Evolutionary conservation across 2,888 invertebrate genomes (phyloP), one percentile per base, ranked within the genome.

Genomic region (Cecidostiba fungosa): DNA sequence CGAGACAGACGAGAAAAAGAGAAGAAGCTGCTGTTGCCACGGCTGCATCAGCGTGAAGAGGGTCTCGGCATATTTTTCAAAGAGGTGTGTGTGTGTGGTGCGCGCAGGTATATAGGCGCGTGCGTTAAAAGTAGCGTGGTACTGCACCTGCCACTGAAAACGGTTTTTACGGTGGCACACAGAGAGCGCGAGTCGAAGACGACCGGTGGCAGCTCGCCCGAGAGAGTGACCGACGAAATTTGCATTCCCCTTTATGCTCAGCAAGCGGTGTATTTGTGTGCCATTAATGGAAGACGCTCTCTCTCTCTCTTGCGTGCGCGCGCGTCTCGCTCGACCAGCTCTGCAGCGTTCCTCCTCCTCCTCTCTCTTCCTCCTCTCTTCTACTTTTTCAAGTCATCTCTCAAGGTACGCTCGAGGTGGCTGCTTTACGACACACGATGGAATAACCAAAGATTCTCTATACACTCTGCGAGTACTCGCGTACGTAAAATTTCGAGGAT

Each of bases 121-220:
- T 86, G 86, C 86, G 87, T 89, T 89, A 88, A 89, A 88, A 90
- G 90, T 89, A 90, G 91, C 88, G 88, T 88, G 86, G 87, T 85
- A 70, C 39, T 91, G 90, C 91, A 91, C 91, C 91, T 92, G 92
- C 91, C 90, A 90, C 89, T 85, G 88, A 88, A 85, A 85, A 81
- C 76, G 29, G 66, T 77, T 83, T 59, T 80, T 84, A 89, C 91
- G 83, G 90, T 90, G 90, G 91, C 90, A 89, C 88, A 88, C n/a
- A 70, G 3, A 54, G 54, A 54, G 47, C 12, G 47, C 2, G 50
- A 23, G 62, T 12, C 4, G n/a, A n/a, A 66, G 29, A 82, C 43
- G 87, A 88, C 86, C 88, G 81, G 79, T 88, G 69, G 70, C 82
- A 77, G 54, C 54, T 77, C 81, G n/a, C 32, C 39, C 89, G 87